Base-by-base conservation (phyloP, 2,113 vertebrate genomes). In the Leuciscus idus region DNA sequence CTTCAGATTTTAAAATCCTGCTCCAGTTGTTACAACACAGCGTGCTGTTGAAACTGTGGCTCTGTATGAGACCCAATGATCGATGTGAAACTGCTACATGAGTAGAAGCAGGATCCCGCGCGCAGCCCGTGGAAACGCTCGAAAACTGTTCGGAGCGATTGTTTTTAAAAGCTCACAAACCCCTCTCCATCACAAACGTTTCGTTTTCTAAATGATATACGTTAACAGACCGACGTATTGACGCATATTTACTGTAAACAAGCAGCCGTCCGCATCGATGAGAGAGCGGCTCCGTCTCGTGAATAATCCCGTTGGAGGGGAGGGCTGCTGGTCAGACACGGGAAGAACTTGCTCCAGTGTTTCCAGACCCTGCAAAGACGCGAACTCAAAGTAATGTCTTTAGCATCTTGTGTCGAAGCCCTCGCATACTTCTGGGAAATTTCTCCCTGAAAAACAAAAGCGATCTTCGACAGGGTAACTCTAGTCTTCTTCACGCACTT, bases 401-500 rank as follows among this genome's bases (percentile, higher is more conserved):
- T 59, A 59, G 50, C 81, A 12, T 59, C 68, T 26, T 26, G 81
- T 43, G 81, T 57, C 50, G 81, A 83, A 39, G 6, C 30, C 43
- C 13, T 57, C 30, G 33, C 48, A 59, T 19, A 55, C 64, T 70
- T 70, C 15, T 83, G 81, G 64, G 46, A 36, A 59, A 57, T 74
- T 26, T 84, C 82, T 59, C 48, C 66, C 13, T 13, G 77, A 84
- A 74, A 83, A 72, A 73, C 68, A 11, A 43, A 73, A 73, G 82
- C 68, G 33, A 33, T 73, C 21, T 17, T 39, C 82, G 64, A 84
- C 85, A 75, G 61, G 30, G 59, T 30, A 83, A 64, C 84, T 84
- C 79, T 23, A 59, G 33, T 83, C 82, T 61, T 83, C 82, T 61
- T 76, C 84, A 75, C 80, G 59, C 76, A 84, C 73, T 74, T 84